Conservation (phyloP, 1,140 invertebrate species). For the Aphelenchoides avenae region DNA sequence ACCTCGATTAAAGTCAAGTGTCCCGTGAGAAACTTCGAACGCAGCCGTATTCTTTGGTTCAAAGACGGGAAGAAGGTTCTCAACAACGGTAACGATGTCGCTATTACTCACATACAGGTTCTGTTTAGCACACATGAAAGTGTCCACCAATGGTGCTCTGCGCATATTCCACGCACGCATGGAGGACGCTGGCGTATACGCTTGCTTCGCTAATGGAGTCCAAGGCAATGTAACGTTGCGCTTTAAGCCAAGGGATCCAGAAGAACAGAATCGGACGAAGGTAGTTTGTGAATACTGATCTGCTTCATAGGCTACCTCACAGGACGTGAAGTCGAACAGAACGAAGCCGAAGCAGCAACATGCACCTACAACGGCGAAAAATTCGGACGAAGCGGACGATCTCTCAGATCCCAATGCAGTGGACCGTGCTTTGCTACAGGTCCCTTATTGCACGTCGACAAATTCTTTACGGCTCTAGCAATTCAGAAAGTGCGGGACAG, state of each 20-base stretch:
- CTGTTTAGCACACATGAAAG: constrained; percentile 56
- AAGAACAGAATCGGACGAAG: too few relatives aligned
- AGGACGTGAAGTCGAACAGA: too few relatives aligned
- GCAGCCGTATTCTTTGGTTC: constrained; percentile 47
- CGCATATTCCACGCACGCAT: constrained; percentile 55
- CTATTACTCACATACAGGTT: constrained; percentile 8
- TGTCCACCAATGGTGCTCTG: constrained; percentile 54
- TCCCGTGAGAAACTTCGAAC: constrained; percentile 46
- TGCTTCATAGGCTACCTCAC: too few relatives aligned
- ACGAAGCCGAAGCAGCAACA: too few relatives aligned
- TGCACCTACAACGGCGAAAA: too few relatives aligned
- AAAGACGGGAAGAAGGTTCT: constrained; percentile 50
- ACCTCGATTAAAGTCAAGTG: constrained; percentile 56
- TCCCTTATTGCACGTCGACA: too few relatives aligned
- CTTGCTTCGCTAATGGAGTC: constrained; percentile 47
- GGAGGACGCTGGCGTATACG: constrained; percentile 56
- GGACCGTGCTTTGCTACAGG: too few relatives aligned
- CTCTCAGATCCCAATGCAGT: too few relatives aligned
- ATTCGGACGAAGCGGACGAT: too few relatives aligned
- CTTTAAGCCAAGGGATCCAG: constrained; percentile 39
- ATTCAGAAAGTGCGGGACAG: constrained; percentile 39
- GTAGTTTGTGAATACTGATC: too few relatives aligned
- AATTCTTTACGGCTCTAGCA: too few relatives aligned
- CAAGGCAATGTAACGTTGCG: constrained; percentile 54
- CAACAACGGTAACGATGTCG: constrained; percentile 44